Evolutionary conservation across 2,797 vertebrate species (phyloP).

Genomic region (Balearica regulorum): DNA sequence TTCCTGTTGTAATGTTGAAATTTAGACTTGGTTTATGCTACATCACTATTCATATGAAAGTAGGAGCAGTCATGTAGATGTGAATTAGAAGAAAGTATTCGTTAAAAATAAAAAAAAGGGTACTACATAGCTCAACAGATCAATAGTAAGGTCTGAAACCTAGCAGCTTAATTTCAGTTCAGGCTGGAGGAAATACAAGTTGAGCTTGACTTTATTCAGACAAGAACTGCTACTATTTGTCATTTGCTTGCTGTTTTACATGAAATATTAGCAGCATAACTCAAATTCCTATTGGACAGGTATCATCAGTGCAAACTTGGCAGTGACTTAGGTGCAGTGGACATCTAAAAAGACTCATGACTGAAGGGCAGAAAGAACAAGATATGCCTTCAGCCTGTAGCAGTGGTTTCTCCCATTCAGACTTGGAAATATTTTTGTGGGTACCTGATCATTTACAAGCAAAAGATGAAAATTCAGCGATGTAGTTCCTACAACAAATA

Average conservation of each 20-base stretch:
- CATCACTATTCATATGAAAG: neutral
- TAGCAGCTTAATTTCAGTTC: neutral
- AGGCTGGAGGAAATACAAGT: neutral
- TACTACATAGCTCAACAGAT: neutral
- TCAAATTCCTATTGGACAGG: neutral
- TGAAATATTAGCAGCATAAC: neutral
- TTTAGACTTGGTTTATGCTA: neutral
- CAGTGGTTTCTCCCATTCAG: neutral
- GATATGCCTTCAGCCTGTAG: neutral
- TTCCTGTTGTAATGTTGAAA: neutral
- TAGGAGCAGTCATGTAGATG: neutral
- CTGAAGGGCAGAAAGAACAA: neutral
- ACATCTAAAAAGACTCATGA: neutral
- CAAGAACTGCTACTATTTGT: neutral
- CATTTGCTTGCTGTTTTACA: neutral
- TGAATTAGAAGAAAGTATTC: neutral
- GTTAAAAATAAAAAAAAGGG: neutral
- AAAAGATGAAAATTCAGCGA: neutral
- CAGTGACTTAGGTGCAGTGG: neutral
- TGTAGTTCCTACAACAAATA: neutral
- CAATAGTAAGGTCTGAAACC: neutral
- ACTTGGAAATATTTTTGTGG: neutral
- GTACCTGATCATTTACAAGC: neutral
- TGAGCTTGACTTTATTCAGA: neutral
- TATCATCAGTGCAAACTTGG: neutral